Evolutionary conservation across 92 coral and sea anemone species (phyloP).

Genomic region (Epizoanthus ramosus): DNA sequence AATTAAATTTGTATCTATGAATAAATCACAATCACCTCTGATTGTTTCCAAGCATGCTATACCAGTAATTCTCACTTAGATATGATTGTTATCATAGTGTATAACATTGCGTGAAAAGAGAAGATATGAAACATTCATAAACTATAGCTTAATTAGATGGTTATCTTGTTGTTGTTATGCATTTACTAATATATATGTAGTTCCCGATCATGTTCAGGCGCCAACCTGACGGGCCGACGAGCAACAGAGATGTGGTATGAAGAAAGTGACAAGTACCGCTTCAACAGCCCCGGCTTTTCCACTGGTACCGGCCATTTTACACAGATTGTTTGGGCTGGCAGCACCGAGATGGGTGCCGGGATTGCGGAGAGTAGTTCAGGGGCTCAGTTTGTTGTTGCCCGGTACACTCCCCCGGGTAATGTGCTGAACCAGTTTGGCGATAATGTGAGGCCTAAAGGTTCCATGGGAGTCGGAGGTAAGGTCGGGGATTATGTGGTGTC

Average conservation of each 20-base stretch:
- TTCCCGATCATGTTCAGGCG: conserved; percentile 58
- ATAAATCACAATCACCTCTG: too few relatives aligned
- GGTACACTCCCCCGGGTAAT: conserved; percentile 97
- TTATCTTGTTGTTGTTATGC: neutral
- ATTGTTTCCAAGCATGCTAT: too few relatives aligned
- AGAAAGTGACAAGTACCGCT: conserved; percentile 87
- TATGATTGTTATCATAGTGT: too few relatives aligned
- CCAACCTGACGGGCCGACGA: conserved; percentile 84
- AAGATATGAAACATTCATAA: neutral
- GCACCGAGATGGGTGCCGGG: conserved; percentile 95
- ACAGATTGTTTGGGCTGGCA: conserved; percentile 90
- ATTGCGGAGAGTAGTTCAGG: conserved; percentile 90
- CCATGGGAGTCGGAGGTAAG: conserved; percentile 63
- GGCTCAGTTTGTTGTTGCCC: conserved; percentile 94
- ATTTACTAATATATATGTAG: neutral
- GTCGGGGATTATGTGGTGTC: neutral
- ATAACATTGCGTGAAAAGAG: too few relatives aligned
- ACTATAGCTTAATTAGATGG: neutral
- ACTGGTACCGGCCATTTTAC: conserved; percentile 94
- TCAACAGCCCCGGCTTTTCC: conserved; percentile 81
- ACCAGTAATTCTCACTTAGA: too few relatives aligned
- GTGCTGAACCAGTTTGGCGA: conserved; percentile 92
- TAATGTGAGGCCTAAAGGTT: conserved; percentile 78
- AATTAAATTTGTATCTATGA: too few relatives aligned
- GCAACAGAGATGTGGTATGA: conserved; percentile 99